These are phyloP conservation scores for Diabrotica balteata DNA, from an alignment of 2,888 invertebrate genomes.

Conservation along the genomic window DNA sequence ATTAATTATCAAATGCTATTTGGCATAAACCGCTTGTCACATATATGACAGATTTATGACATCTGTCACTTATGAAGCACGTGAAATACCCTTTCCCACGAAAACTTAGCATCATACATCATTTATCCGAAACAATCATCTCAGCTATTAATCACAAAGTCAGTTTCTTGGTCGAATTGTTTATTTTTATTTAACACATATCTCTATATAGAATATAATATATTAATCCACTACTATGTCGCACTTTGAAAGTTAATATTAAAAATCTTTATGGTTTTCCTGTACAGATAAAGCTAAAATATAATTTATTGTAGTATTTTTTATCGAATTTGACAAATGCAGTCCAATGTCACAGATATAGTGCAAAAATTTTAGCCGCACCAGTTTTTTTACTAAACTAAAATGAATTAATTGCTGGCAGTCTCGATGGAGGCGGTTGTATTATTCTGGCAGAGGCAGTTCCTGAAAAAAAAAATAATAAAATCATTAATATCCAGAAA, in stretches of 20 bases:
- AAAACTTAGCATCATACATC: too few relatives aligned
- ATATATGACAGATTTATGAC: background rate
- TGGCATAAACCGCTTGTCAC: slow-evolving; percentile 3
- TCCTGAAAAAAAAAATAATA: slow-evolving; percentile 47
- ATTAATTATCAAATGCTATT: background rate
- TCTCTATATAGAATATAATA: slow-evolving; percentile 37
- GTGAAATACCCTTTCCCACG: too few relatives aligned
- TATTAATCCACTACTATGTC: slow-evolving; percentile 52
- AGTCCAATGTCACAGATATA: slow-evolving; percentile 54
- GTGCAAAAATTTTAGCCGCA: slow-evolving; percentile 55
- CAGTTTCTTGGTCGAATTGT: slow-evolving; percentile 11
- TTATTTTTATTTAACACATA: slow-evolving; percentile 29
- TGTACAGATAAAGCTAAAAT: slow-evolving; percentile 61
- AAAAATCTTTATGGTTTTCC: slow-evolving; percentile 55
- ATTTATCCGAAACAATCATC: too few relatives aligned
- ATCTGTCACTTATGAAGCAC: background rate
- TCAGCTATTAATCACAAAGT: background rate
- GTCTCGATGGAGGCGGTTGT: slow-evolving; percentile 59
- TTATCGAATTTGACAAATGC: slow-evolving; percentile 53
- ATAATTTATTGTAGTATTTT: slow-evolving; percentile 50
- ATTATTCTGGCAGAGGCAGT: slow-evolving; percentile 51
- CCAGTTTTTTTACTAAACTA: slow-evolving; percentile 51
- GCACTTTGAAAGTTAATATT: slow-evolving; percentile 55
- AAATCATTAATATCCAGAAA: too few relatives aligned
- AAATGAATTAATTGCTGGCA: slow-evolving; percentile 56